Conservation (phyloP, 2,113 vertebrate genomes). For the Cinclus mexicanus region DNA sequence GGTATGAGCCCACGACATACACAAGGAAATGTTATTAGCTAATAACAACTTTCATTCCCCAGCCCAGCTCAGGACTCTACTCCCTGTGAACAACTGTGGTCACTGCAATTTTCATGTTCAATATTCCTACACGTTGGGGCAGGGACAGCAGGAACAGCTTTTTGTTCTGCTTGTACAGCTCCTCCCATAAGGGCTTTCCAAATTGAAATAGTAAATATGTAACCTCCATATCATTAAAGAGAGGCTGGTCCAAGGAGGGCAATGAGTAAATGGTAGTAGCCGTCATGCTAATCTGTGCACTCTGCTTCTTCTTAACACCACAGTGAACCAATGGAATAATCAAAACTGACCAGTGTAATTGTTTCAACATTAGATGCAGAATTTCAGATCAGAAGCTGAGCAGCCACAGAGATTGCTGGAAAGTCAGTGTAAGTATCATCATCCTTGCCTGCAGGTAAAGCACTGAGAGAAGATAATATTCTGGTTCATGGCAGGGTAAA, state of each 20-base stretch:
- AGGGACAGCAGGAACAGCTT: background rate
- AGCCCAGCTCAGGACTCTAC: background rate
- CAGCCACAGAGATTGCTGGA: background rate
- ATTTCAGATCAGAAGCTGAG: background rate
- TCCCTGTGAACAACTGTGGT: fast-evolving
- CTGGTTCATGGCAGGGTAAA: background rate
- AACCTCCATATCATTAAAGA: background rate
- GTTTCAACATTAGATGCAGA: background rate
- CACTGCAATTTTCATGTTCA: background rate
- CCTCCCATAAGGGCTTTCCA: background rate
- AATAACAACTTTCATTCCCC: background rate
- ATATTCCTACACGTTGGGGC: background rate
- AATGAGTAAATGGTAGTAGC: background rate
- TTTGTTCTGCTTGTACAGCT: background rate
- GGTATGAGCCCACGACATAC: background rate
- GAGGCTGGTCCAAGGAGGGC: background rate
- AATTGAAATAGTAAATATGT: background rate
- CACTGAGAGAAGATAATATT: background rate
- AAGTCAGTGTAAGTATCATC: background rate
- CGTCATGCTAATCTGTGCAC: background rate
- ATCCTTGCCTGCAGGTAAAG: background rate
- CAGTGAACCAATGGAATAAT: background rate
- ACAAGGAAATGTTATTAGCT: background rate
- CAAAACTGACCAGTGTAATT: background rate
- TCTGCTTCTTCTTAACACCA: background rate